A percentile compares a stretch with the other conserved stretches of the same genome.
Conservation (phyloP, 2,113 vertebrate genomes). For the Cololabis saira region DNA sequence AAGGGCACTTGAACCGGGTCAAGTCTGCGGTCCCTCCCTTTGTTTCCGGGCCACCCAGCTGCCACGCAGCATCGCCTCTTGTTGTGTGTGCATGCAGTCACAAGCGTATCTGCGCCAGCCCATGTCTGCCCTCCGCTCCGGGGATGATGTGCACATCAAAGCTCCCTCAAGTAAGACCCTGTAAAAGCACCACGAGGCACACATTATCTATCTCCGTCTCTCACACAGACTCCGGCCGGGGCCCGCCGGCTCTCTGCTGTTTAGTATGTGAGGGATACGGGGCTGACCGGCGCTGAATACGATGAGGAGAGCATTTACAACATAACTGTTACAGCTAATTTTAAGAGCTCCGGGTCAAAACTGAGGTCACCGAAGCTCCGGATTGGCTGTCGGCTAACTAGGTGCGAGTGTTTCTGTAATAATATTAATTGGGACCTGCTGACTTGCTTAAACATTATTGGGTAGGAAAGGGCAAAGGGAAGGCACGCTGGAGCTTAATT, state of each 20-base stretch:
- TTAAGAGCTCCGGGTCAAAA: conserved; percentile 8
- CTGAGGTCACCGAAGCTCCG: conserved; percentile 1
- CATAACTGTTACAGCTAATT: conserved; percentile 19
- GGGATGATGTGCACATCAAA: conserved; percentile 40
- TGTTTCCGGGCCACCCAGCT: conserved; percentile 21
- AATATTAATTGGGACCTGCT: conserved; percentile 28
- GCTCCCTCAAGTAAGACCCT: conserved; percentile 6
- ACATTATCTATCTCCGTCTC: conserved; percentile 25
- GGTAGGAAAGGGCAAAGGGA: conserved; percentile 27
- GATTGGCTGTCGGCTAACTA: conserved; percentile 9
- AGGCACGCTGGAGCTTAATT: conserved; percentile 42
- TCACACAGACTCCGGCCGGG: conserved; percentile 7
- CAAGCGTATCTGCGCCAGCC: conserved; percentile 25
- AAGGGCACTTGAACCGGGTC: conserved; percentile 10
- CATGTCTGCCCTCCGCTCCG: conserved; percentile 9
- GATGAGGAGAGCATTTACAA: conserved; percentile 3
- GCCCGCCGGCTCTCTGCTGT: conserved; percentile 24
- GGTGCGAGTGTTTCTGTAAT: conserved; percentile 31
- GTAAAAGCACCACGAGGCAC: conserved; percentile 23
- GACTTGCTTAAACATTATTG: conserved; percentile 33
- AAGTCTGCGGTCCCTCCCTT: conserved; percentile 3
- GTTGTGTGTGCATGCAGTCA: background rate
- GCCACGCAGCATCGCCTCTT: background rate
- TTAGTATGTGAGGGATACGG: conserved; percentile 37
- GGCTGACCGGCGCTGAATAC: conserved; percentile 23